Percentiles rank a stretch among this genome's conserved stretches.
Conservation (phyloP, 2,113 vertebrate species). For the Zosterops hypoxanthus region DNA sequence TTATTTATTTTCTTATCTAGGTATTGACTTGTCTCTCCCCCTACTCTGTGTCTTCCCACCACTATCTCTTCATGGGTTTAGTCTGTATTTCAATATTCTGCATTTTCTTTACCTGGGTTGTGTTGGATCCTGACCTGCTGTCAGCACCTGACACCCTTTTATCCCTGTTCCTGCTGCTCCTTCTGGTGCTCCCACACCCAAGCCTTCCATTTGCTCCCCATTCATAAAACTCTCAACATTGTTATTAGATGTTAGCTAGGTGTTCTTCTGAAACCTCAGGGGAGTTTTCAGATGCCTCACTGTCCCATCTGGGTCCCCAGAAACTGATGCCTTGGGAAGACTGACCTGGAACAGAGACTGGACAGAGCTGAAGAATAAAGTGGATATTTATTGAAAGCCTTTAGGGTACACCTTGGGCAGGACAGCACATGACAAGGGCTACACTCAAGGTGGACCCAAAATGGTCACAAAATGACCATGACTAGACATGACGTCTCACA, state of each 20-base stretch:
- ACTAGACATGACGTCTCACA: background rate
- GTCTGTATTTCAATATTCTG: background rate
- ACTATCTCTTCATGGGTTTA: background rate
- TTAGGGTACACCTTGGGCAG: background rate
- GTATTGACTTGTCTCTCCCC: background rate
- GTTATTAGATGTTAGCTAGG: background rate
- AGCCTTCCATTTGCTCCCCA: accelerated
- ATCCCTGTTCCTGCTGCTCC: background rate
- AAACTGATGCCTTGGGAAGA: background rate
- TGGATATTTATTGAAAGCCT: background rate
- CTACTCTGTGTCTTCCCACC: background rate
- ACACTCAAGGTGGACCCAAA: background rate
- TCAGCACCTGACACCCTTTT: background rate
- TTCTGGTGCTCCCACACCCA: background rate
- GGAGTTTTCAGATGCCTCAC: background rate
- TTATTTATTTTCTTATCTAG: background rate
- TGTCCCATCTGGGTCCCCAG: background rate
- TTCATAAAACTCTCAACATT: background rate
- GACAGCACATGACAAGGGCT: background rate
- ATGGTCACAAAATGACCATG: background rate
- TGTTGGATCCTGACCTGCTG: background rate
- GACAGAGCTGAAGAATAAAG: background rate
- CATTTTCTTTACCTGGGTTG: background rate
- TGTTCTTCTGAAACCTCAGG: background rate
- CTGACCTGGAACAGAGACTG: background rate